Evolutionary conservation across 2,888 invertebrate species (phyloP).

Genomic region (Pseudococcus viburni): DNA sequence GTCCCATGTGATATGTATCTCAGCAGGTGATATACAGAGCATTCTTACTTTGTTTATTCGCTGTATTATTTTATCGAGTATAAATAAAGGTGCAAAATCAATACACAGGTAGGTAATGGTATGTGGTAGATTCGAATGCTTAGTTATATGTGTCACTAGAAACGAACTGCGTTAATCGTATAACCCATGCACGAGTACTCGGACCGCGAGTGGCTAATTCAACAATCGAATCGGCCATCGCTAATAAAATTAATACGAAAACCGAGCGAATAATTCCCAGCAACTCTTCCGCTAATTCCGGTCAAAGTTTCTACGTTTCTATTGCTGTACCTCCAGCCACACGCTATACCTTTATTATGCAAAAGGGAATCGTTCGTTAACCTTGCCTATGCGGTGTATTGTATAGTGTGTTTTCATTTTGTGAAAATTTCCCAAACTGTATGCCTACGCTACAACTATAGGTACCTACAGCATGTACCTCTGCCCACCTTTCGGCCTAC

Average conservation of each 20-base stretch:
- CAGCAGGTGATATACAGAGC: background rate
- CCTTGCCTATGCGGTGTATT: background rate
- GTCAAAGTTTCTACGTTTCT: background rate
- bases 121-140: background rate
- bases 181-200: background rate
- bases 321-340: background rate
- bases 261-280: constrained; percentile 3
- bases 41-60: background rate
- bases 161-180: background rate
- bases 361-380: background rate
- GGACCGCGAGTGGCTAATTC: background rate
- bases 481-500: too few relatives aligned
- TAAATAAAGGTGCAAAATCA: background rate
- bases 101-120: too few relatives aligned
- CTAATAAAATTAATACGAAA: constrained; percentile 16
- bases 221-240: constrained; percentile 16
- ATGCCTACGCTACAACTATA: too few relatives aligned
- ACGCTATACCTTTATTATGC: background rate
- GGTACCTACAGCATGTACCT: too few relatives aligned
- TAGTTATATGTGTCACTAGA: background rate
- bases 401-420: background rate
- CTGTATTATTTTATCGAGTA: background rate
- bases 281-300: background rate
- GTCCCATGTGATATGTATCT: background rate
- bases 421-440: background rate